Base-by-base conservation (phyloP, 2,113 vertebrate genomes). In the Bubalus kerabau region DNA sequence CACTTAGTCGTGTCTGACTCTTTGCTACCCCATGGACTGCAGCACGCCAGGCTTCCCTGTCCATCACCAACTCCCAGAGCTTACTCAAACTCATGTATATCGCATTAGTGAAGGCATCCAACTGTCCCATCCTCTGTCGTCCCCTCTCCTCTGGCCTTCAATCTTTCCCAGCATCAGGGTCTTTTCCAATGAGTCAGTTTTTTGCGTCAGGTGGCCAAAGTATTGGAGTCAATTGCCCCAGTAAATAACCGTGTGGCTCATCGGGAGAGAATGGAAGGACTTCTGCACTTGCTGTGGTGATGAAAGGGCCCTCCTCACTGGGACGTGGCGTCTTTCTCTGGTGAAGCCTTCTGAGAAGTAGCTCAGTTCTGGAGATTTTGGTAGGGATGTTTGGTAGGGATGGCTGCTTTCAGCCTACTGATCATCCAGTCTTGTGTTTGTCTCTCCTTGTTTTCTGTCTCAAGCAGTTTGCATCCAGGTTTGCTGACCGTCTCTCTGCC, bases 1-100 rank as follows among this genome's bases (percentile, higher is more conserved):
- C 26, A 14, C 26, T 60, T 26, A 28, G 26, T 60, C 0, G 0
- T 60, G 26, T 60, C 59, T 0, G 0, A 28, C 59, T 60, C 12
- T 59, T 59, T 60, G 59, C 1, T 2, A 28, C 12, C 5, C 26
- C 26, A 28, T 60, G 24, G 11, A 28, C 11, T 28, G 24, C 11
- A 60, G 24, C 59, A 1, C 0, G 24, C 50, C 50, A 50, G 54
- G 17, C 54, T 21, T 56, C 54, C 17, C 5, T 56, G 54, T 56
- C 54, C 17, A 19, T 56, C 54, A 56, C 54, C 54, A 56, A 19
- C 54, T 56, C 7, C 54, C 6, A 6, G 54, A 56, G 54, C 40
- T 40, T 40, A 40, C 40, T 40, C 40, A 40, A 40, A 40, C 40
- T 19, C 54, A 54, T 54, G 54, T 54, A 6, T 0, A 54, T 54